Percentiles rank a stretch among this genome's conserved stretches.
These are phyloP conservation scores for Elephas maximus DNA, from an alignment of 2,113 vertebrate genomes.

Conservation along the genomic window DNA sequence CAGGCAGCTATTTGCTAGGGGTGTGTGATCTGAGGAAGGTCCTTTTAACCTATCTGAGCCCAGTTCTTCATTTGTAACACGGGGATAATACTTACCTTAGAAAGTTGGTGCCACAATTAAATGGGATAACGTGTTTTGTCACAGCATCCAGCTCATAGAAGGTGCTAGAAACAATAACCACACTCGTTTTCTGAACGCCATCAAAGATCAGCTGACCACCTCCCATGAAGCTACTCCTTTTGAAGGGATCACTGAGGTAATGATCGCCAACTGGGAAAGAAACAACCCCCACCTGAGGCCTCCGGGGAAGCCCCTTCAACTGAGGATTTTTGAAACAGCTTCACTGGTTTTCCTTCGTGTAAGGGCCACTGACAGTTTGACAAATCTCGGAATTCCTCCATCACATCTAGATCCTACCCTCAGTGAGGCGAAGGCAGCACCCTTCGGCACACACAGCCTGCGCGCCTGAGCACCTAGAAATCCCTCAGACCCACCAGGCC, in stretches of 20 bases:
- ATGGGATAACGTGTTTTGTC: background rate
- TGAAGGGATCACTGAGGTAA: background rate
- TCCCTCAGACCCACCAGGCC: background rate
- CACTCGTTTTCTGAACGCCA: background rate
- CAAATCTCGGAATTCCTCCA: background rate
- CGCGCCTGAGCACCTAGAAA: fast-evolving
- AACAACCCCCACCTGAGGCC: background rate
- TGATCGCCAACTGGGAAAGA: background rate
- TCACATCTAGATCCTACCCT: background rate
- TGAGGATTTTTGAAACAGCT: background rate
- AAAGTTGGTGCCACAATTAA: background rate
- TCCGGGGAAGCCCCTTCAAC: background rate
- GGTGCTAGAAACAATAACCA: too few relatives aligned
- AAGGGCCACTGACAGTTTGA: background rate
- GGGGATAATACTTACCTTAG: conserved; percentile 58
- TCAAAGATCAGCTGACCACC: background rate
- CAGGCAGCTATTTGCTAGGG: background rate
- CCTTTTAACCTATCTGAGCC: background rate
- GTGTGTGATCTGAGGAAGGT: background rate
- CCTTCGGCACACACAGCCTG: background rate
- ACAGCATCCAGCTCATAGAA: background rate
- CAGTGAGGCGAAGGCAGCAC: background rate
- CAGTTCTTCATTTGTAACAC: background rate
- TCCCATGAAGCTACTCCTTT: background rate
- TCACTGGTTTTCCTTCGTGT: background rate